Evolutionary conservation across 2,113 vertebrate species (phyloP), one percentile per base, ranked within the genome.

Genomic region (Eclectus roratus): DNA sequence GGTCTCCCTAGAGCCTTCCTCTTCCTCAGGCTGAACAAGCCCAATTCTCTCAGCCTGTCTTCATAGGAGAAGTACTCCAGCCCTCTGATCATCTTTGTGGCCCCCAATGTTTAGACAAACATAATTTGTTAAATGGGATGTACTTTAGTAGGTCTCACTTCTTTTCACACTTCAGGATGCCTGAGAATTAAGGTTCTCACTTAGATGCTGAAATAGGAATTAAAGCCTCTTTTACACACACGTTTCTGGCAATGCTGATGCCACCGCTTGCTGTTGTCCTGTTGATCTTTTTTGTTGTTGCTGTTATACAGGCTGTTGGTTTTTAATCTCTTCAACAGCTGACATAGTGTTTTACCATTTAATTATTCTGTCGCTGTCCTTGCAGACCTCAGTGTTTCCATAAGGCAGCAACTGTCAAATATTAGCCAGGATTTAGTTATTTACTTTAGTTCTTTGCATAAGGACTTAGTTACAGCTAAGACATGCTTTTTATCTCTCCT

Each of bases 311-410:
- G 78, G 11, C 74, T 94, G 81, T 77, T 95, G 83, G 18, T 15
- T 87, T 93, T 87, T 94, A 93, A 91, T 95, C 92, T 94, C 86
- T 65, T 82, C 82, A 77, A 69, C 65, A 95, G 88, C 91, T 95
- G 91, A 94, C 96, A 50, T 84, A 80, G 80, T 93, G 53, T 53
- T 96, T 81, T 88, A 91, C 56, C 13, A 6, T 92, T 96, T 66
- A 84, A 85, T 89, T 47, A 27, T 91, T 55, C 89, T 89, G 31
- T 72, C 55, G 23, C 87, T 17, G 5, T 96, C 91, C 66, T 82
- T 64, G 49, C 84, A 85, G 55, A 56, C 71, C 74, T 74, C 64
- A 33, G 15, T 69, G 39, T 19, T 70, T 92, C 77, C 84, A 29
- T 85, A 91, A 85, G 92, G 60, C 68, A 37, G 58, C 55, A 93